A percentile compares a stretch with the other conserved stretches of the same genome.
Conservation (phyloP, 37 sponge, comb jelly and placozoan genomes). For the Aphrocallistes beatrix region DNA sequence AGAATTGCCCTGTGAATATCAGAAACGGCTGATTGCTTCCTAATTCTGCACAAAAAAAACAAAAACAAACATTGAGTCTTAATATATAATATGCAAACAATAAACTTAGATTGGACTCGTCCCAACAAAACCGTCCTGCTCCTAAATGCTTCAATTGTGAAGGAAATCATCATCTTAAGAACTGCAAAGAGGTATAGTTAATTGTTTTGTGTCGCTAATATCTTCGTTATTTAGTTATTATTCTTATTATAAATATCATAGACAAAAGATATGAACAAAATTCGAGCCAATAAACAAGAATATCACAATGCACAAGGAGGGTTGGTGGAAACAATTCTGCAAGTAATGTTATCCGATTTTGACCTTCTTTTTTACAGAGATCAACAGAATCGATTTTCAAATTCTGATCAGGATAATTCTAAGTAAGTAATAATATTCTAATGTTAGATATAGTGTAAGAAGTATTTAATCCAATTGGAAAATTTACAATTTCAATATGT, state of each 20-base stretch:
- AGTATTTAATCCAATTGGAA: too few relatives aligned
- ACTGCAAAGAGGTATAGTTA: constrained; percentile 13
- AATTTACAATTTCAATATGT: too few relatives aligned
- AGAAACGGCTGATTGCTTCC: too few relatives aligned
- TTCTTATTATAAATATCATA: background rate
- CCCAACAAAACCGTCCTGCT: background rate
- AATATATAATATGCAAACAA: too few relatives aligned
- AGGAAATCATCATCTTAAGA: background rate
- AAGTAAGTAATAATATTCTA: background rate
- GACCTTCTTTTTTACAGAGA: background rate
- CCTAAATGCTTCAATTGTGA: background rate
- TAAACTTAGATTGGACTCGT: constrained; percentile 9
- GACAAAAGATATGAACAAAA: background rate
- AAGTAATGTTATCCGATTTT: background rate
- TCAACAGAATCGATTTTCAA: background rate
- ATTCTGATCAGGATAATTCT: background rate
- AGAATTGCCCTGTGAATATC: too few relatives aligned
- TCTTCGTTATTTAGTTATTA: background rate
- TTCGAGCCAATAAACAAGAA: background rate
- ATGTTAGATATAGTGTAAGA: too few relatives aligned
- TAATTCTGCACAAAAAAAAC: too few relatives aligned
- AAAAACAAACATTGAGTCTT: too few relatives aligned
- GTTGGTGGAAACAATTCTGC: background rate
- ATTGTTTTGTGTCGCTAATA: too few relatives aligned
- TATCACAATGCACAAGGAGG: background rate